Evolutionary conservation across 2,888 invertebrate species (phyloP).

Genomic region (Agrilus biguttatus): DNA sequence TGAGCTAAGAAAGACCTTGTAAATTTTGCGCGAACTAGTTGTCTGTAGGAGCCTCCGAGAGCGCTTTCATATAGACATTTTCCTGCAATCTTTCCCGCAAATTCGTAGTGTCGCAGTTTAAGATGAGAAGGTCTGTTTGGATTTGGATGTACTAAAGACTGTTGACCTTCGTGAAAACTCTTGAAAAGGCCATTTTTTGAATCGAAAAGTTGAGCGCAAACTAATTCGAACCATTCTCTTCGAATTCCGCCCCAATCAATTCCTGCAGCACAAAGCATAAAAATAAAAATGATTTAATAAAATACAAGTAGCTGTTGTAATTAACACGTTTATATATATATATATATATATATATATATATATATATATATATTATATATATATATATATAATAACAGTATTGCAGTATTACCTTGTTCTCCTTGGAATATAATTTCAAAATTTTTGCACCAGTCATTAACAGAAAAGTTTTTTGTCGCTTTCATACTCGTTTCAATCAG

Average conservation of each 20-base stretch:
- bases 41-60: conserved; percentile 75
- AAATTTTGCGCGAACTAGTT: conserved; percentile 79
- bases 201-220: conserved; percentile 80
- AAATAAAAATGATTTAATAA: no score
- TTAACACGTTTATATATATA: no score
- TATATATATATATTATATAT: no score
- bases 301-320: no score
- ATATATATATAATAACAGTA: background rate
- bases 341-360: no score
- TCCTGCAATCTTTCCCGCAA: conserved; percentile 85
- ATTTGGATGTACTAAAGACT: conserved; percentile 84
- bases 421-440: conserved; percentile 87
- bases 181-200: conserved; percentile 68
- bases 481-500: conserved; percentile 74
- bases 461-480: conserved; percentile 68
- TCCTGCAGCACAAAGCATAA: conserved; percentile 35
- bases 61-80: conserved; percentile 92
- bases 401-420: conserved; percentile 61
- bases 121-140: conserved; percentile 58
- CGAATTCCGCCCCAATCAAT: conserved; percentile 90
- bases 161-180: conserved; percentile 73
- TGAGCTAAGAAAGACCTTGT: conserved; percentile 87
- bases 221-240: conserved; percentile 87
- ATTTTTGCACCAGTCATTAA: conserved; percentile 89
- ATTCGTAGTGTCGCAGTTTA: conserved; percentile 81